These are phyloP conservation scores for Drosophila rubida DNA, from an alignment of 2,888 invertebrate genomes.

Conservation along the genomic window DNA sequence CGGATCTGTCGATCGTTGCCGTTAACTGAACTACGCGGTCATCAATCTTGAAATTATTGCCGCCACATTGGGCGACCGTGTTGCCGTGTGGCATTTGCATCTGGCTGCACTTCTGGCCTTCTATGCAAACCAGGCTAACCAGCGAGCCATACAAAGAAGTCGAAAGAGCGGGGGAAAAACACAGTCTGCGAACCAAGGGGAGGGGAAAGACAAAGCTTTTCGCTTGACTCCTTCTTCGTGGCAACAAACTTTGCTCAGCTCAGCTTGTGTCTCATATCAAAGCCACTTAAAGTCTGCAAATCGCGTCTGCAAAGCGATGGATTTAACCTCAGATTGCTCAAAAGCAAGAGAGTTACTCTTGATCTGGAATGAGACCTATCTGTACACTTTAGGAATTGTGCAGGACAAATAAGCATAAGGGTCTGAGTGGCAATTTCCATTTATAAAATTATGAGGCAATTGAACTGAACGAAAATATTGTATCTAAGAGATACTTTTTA, in stretches of 20 bases:
- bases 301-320: conserved; percentile 13
- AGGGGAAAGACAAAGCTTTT: conserved; percentile 7
- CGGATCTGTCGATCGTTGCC: conserved; percentile 63
- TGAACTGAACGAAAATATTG: no score
- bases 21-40: conserved; percentile 75
- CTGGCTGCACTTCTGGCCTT: conserved; percentile 24
- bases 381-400: neutral
- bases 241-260: neutral
- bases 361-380: neutral
- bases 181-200: neutral
- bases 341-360: conserved; percentile 1
- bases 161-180: neutral
- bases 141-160: neutral
- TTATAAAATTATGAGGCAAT: neutral
- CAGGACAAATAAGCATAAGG: neutral
- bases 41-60: conserved; percentile 79
- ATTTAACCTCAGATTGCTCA: conserved; percentile 1
- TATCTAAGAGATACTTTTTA: neutral
- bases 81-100: conserved; percentile 61
- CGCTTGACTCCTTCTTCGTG: neutral
- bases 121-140: neutral
- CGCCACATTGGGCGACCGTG: conserved; percentile 55
- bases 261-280: conserved; percentile 12
- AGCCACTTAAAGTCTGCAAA: conserved; percentile 17
- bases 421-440: neutral